Evolutionary conservation across 92 coral and sea anemone genomes (phyloP).

Genomic region (Palythoa grandiflora): DNA sequence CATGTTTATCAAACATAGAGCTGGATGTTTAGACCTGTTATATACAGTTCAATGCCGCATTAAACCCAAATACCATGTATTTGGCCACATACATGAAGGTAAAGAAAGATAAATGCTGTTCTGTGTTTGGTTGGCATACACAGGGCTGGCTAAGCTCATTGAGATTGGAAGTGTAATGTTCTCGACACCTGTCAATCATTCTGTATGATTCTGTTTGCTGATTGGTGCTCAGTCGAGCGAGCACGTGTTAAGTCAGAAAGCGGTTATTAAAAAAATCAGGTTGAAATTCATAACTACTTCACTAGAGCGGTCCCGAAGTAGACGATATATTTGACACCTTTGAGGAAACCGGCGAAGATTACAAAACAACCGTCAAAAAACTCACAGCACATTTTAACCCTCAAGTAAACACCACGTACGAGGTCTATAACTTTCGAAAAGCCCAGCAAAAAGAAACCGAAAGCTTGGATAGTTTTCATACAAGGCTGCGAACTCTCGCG

Average conservation of each 20-base stretch:
- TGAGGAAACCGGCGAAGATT: neutral
- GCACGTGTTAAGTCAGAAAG: too few relatives aligned
- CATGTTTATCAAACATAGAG: conserved; percentile 54
- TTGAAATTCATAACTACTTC: neutral
- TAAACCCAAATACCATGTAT: conserved; percentile 60
- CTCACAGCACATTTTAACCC: too few relatives aligned
- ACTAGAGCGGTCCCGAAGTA: neutral
- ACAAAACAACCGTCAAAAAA: neutral
- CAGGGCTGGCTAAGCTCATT: too few relatives aligned
- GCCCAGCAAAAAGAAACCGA: neutral
- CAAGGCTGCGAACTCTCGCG: neutral
- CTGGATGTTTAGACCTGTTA: conserved; percentile 89
- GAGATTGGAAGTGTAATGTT: too few relatives aligned
- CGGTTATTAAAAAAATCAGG: too few relatives aligned
- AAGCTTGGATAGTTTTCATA: neutral
- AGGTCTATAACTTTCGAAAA: neutral
- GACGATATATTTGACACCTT: conserved; percentile 5
- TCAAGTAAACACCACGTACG: too few relatives aligned
- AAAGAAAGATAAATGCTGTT: neutral
- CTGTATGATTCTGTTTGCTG: too few relatives aligned
- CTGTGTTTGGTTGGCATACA: too few relatives aligned
- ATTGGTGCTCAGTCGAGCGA: too few relatives aligned
- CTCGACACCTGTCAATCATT: too few relatives aligned
- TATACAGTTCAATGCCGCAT: conserved; percentile 82
- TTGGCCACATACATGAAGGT: conserved; percentile 89